Evolutionary conservation across 2,888 invertebrate species (phyloP).

Genomic region (Drosophila robusta): DNA sequence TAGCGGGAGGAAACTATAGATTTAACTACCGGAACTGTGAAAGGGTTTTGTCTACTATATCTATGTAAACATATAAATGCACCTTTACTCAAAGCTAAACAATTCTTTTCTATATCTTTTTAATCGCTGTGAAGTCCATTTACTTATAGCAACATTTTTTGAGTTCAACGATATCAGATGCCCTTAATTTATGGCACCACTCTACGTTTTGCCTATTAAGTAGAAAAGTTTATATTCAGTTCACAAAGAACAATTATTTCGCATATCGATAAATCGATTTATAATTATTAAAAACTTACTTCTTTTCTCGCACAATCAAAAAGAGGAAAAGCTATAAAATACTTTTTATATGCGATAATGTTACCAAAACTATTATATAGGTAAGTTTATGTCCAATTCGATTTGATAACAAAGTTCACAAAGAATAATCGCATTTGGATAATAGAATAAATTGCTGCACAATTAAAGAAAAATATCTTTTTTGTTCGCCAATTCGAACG

Average conservation of each 20-base stretch:
- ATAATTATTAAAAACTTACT: slow-evolving; percentile 6
- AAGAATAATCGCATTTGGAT: slow-evolving; percentile 5
- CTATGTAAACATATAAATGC: too few species aligned
- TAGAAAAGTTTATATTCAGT: not conserved
- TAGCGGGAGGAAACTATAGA: not conserved
- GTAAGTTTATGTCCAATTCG: slow-evolving; percentile 1
- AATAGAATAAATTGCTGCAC: not conserved
- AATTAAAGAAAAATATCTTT: not conserved
- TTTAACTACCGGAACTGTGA: too few species aligned
- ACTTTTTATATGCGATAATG: not conserved
- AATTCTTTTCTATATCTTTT: not conserved
- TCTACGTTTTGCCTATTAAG: not conserved
- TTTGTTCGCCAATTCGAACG: slow-evolving; percentile 8
- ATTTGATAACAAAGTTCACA: slow-evolving; percentile 4
- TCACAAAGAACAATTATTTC: not conserved
- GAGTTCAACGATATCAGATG: not conserved
- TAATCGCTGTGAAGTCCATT: not conserved
- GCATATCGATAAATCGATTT: slow-evolving; percentile 1
- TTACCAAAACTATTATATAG: not conserved
- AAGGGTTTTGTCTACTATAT: not conserved
- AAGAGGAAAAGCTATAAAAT: not conserved
- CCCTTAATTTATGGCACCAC: not conserved
- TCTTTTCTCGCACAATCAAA: not conserved
- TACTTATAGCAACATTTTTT: not conserved
- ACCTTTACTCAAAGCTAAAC: not conserved